Conservation (phyloP, 53 echinoderm and acorn worm species). For the Arbacia lixula region DNA sequence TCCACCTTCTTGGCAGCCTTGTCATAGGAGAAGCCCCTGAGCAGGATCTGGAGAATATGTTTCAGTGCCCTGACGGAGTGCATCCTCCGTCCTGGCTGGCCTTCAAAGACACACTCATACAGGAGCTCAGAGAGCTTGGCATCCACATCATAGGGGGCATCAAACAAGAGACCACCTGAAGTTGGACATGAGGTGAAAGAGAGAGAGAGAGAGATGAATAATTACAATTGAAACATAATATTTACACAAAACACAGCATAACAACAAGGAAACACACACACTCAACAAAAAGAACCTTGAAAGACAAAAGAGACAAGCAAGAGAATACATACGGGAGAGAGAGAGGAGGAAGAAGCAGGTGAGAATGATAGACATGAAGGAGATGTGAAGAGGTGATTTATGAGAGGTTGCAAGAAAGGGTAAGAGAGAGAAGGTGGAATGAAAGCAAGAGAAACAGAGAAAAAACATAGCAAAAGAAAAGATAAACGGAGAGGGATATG, state of each 20-base stretch:
- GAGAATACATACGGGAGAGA: not conserved
- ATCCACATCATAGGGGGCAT: conserved; percentile 78
- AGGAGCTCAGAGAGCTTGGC: conserved; percentile 76
- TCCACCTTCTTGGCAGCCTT: conserved; percentile 6
- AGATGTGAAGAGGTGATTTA: no score
- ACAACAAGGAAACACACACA: no score
- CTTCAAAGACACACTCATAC: conserved; percentile 84
- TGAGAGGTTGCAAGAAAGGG: no score
- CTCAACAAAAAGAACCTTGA: not conserved
- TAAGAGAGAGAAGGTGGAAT: no score
- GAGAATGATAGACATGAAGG: no score
- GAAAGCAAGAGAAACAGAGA: no score
- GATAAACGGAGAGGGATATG: not conserved
- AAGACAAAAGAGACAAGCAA: not conserved
- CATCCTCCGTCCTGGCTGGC: conserved; percentile 62
- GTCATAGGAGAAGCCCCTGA: conserved; percentile 50
- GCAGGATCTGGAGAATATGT: conserved; percentile 44
- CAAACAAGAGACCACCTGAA: conserved; percentile 82
- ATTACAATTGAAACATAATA: not conserved
- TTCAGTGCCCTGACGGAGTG: conserved; percentile 61
- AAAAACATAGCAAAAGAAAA: no score
- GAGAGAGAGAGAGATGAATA: not conserved
- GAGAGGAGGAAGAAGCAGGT: not conserved
- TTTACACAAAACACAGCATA: conserved; percentile 3
- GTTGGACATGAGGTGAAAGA: conserved; percentile 1